These are phyloP conservation scores for Recurvirostra avosetta DNA, from an alignment of 2,113 vertebrate genomes.

Conservation along the genomic window DNA sequence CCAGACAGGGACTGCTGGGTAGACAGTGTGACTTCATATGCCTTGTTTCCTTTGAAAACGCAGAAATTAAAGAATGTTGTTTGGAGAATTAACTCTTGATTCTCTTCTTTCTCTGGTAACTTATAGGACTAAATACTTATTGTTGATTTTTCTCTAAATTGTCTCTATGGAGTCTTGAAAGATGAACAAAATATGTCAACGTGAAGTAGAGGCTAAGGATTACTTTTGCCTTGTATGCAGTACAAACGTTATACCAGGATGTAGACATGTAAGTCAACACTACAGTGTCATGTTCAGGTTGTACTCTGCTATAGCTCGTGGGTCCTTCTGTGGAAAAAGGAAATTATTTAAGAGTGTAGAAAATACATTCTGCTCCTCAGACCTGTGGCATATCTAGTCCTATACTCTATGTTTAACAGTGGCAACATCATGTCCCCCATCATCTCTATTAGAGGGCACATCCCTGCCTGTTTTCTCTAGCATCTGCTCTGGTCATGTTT, in stretches of 20 bases:
- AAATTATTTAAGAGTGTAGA: background rate
- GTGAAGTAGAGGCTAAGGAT: background rate
- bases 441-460: background rate
- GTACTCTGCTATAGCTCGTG: background rate
- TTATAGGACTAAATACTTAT: background rate
- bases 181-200: background rate
- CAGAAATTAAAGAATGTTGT: background rate
- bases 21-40: background rate
- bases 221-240: background rate
- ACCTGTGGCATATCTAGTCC: accelerated
- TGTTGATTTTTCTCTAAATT: background rate
- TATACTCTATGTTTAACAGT: background rate
- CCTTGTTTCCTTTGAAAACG: background rate
- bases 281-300: background rate
- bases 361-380: background rate
- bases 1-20: background rate
- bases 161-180: background rate
- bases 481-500: background rate
- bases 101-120: background rate
- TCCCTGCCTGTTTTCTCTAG: background rate
- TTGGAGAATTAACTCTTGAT: background rate
- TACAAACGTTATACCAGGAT: background rate
- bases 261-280: background rate
- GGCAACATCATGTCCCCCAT: background rate
- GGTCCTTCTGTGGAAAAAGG: background rate